Evolutionary conservation across 2,888 invertebrate genomes (phyloP).

Genomic region (Anthoptus insignis): DNA sequence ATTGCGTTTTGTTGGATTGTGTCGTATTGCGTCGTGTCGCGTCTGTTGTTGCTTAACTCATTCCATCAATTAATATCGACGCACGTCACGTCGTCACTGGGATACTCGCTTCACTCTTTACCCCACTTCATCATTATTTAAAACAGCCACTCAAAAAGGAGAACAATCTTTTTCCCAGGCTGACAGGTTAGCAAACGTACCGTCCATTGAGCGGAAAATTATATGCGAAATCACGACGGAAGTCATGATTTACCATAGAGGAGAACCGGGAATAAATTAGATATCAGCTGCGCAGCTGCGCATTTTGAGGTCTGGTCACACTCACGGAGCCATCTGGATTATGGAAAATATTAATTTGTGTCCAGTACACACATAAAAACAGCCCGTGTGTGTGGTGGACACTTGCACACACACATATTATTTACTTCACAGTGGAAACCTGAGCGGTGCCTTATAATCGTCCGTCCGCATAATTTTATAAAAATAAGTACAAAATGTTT

Average conservation of each 20-base stretch:
- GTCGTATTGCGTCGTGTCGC: not conserved
- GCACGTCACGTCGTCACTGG: too few relatives aligned
- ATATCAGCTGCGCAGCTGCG: slow-evolving; percentile 62
- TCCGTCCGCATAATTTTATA: too few relatives aligned
- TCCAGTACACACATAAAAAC: too few relatives aligned
- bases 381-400: too few relatives aligned
- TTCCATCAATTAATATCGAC: too few relatives aligned
- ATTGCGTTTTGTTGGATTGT: not conserved
- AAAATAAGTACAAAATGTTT: too few relatives aligned
- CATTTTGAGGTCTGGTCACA: slow-evolving; percentile 63
- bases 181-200: slow-evolving; percentile 54
- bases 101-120: not conserved
- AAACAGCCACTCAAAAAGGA: slow-evolving; percentile 44
- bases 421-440: too few relatives aligned
- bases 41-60: too few relatives aligned
- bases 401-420: too few relatives aligned
- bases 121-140: slow-evolving; percentile 47
- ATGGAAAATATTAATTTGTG: too few relatives aligned
- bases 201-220: slow-evolving; percentile 81
- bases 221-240: slow-evolving; percentile 83
- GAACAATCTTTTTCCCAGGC: slow-evolving; percentile 32
- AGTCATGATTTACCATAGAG: slow-evolving; percentile 68
- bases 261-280: slow-evolving; percentile 74
- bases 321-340: too few relatives aligned
- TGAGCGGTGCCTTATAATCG: too few relatives aligned